A percentile compares a stretch with the other conserved stretches of the same genome.
Evolutionary conservation across 2,113 vertebrate genomes (phyloP).

Genomic region (Rhea pennata): DNA sequence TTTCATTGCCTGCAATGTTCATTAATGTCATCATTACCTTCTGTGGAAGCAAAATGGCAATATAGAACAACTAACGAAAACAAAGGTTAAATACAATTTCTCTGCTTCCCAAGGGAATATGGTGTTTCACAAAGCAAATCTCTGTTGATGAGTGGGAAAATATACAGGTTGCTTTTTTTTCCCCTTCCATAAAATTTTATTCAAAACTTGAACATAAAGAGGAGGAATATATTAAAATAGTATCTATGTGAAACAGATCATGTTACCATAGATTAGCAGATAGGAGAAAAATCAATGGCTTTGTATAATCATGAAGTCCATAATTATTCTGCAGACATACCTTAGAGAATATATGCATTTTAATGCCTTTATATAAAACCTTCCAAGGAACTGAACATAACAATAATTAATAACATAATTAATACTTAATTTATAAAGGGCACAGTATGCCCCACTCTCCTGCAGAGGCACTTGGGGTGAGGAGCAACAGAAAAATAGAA

Average conservation of each 20-base stretch:
- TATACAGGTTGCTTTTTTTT: not conserved
- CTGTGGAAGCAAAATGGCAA: not conserved
- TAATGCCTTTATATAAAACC: constrained; percentile 46
- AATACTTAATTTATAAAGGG: constrained; percentile 70
- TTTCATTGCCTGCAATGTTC: not conserved
- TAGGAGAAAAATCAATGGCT: constrained; percentile 65
- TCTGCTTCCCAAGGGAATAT: not conserved
- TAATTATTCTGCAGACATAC: constrained; percentile 43
- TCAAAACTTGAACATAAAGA: constrained; percentile 3
- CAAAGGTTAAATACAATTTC: constrained; percentile 29
- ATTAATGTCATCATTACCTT: not conserved
- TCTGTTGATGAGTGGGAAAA: not conserved
- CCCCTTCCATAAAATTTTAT: not conserved
- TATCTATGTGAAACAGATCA: not conserved
- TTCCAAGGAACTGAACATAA: constrained; percentile 45
- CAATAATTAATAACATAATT: constrained; percentile 71
- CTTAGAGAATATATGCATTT: constrained; percentile 62
- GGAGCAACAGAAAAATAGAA: constrained; percentile 39
- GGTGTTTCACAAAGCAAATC: not conserved
- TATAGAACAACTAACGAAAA: constrained; percentile 5
- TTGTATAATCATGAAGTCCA: constrained; percentile 43
- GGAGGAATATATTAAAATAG: not conserved
- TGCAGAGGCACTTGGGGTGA: constrained; percentile 38
- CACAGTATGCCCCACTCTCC: constrained; percentile 28
- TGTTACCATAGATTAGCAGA: not conserved